These are phyloP conservation scores for Spodoptera picta DNA, from an alignment of 2,888 invertebrate species.

Conservation along the genomic window DNA sequence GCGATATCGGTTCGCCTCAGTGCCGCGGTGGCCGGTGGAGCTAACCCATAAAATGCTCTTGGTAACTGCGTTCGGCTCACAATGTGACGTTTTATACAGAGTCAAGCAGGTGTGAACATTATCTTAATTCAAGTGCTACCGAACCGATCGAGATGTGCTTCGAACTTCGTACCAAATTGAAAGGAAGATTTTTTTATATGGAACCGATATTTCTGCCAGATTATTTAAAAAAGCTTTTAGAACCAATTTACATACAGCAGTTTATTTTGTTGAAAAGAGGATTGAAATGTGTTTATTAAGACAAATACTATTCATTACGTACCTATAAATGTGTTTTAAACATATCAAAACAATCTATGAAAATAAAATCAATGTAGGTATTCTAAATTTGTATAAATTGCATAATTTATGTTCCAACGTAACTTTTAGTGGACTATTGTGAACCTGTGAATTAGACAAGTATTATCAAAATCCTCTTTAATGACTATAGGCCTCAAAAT, in stretches of 20 bases:
- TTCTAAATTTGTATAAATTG: slow-evolving; percentile 11
- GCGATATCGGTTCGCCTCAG: slow-evolving; percentile 52
- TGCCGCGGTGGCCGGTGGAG: slow-evolving; percentile 54
- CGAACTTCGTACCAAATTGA: slow-evolving; percentile 70
- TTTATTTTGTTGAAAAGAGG: too few relatives aligned
- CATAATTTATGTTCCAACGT: slow-evolving; percentile 34
- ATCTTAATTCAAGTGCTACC: slow-evolving; percentile 86
- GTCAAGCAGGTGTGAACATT: slow-evolving; percentile 86
- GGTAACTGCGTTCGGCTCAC: slow-evolving; percentile 75
- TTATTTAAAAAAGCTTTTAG: slow-evolving; percentile 21
- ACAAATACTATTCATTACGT: neutral
- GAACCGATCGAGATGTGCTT: slow-evolving; percentile 75
- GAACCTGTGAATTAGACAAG: slow-evolving; percentile 24
- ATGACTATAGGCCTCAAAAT: slow-evolving; percentile 57
- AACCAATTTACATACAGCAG: slow-evolving; percentile 27
- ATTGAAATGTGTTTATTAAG: too few relatives aligned
- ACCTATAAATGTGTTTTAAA: neutral
- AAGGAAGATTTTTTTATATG: slow-evolving; percentile 52
- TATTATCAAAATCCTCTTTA: slow-evolving; percentile 29
- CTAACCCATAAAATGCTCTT: slow-evolving; percentile 77
- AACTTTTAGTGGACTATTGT: slow-evolving; percentile 27
- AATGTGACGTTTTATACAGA: slow-evolving; percentile 82
- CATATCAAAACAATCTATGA: too few relatives aligned
- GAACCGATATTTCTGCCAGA: slow-evolving; percentile 40
- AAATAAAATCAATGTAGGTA: slow-evolving; percentile 7